Evolutionary conservation across 2,888 invertebrate genomes (phyloP).

Genomic region (Chrysotoxum bicinctum): DNA sequence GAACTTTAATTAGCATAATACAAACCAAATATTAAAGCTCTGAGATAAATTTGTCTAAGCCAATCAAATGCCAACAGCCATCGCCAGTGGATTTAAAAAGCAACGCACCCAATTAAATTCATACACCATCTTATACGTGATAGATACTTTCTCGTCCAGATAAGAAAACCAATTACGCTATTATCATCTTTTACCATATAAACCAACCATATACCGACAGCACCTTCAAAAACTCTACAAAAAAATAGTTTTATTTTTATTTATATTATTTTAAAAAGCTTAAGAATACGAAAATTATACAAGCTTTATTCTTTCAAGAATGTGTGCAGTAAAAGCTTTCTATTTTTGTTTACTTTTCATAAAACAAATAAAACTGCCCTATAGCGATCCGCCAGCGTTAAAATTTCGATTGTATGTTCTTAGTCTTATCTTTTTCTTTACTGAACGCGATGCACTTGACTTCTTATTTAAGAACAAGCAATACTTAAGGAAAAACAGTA

Average conservation of each 20-base stretch:
- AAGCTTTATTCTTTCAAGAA: not conserved
- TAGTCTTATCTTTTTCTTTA: conserved; percentile 28
- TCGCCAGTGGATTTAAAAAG: not conserved
- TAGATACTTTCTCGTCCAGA: not conserved
- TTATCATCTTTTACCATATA: not conserved
- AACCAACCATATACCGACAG: conserved; percentile 54
- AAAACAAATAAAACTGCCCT: conserved; percentile 33
- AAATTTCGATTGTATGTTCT: not conserved
- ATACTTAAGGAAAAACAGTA: not conserved
- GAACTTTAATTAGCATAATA: no score
- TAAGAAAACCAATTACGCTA: not conserved
- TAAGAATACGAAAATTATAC: not conserved
- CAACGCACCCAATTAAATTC: not conserved
- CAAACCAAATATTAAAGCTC: no score
- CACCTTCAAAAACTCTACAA: conserved; percentile 9
- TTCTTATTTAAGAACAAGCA: conserved; percentile 44
- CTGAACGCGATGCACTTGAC: not conserved
- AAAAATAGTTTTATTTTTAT: no score
- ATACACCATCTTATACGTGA: not conserved
- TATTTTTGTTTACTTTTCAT: conserved; percentile 35
- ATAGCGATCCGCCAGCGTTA: conserved; percentile 44
- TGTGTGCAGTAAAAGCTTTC: not conserved
- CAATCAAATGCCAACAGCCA: not conserved
- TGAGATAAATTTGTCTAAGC: not conserved
- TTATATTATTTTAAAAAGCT: not conserved